Evolutionary conservation across 2,888 invertebrate genomes (phyloP).

Genomic region (Bellardia bayeri): DNA sequence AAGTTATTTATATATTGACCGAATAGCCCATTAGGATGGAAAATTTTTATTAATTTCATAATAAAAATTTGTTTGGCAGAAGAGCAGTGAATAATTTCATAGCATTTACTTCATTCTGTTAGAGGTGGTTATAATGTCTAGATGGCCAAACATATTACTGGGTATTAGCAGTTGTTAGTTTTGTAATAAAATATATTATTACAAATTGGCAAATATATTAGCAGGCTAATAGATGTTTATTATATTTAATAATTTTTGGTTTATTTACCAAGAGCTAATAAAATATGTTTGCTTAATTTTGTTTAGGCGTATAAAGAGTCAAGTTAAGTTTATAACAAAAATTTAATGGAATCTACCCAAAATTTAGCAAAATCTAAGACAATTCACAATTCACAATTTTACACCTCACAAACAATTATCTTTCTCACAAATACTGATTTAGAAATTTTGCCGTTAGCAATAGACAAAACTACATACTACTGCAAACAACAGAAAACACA

Average conservation of each 20-base stretch:
- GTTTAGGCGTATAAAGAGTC: background rate
- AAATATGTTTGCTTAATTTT: background rate
- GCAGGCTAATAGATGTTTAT: background rate
- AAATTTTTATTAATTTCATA: background rate
- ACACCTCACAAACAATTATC: background rate
- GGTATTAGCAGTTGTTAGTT: background rate
- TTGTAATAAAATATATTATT: slow-evolving; percentile 21
- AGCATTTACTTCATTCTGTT: background rate
- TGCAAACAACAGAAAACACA: background rate
- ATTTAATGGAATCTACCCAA: no score
- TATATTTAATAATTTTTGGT: slow-evolving; percentile 5
- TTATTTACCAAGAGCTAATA: background rate
- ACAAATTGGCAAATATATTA: slow-evolving; percentile 15
- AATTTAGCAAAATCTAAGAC: no score
- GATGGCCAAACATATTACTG: background rate
- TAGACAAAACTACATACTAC: background rate
- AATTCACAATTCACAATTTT: background rate
- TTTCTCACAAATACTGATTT: background rate
- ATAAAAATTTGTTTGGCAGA: background rate
- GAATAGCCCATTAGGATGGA: background rate
- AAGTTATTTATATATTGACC: background rate
- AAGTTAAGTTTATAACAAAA: no score
- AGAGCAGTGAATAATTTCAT: background rate
- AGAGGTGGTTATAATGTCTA: background rate
- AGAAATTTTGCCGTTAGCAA: background rate